Evolutionary conservation across 2,113 vertebrate genomes (phyloP), one percentile per base, ranked within the genome.

Genomic region (Bujurquina vittata): DNA sequence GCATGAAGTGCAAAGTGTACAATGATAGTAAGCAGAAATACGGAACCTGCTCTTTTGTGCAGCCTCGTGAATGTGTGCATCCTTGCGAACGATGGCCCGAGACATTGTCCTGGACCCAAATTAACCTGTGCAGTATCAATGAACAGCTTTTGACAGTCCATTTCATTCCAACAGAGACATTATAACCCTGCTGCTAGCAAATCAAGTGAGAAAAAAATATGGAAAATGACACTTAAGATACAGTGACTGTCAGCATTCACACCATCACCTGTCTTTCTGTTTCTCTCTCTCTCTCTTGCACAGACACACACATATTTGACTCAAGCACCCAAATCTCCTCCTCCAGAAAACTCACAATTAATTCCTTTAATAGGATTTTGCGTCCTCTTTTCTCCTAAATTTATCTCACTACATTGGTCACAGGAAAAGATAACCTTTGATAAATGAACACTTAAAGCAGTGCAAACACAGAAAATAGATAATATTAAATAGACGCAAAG

Each of bases 191-290:
- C 91, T 78, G 84, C 80, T 84, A 81, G 55, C 80, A 57, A 93
- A 89, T 67, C 86, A 89, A 87, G 87, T 72, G 81, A 84, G 89
- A 91, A 56, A 93, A 78, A 93, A 92, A 92, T 72, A 89, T 94
- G 93, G 84, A 93, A 92, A 94, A 83, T 91, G 91, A 87, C 85
- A 93, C 84, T 91, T 91, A 88, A 84, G 72, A 69, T 79, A 61
- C 75, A 91, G 81, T 79, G 91, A 89, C 83, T 83, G 88, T 75
- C 76, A 84, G 74, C 82, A 56, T 89, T 90, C 65, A 81, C 75
- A 59, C 56, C 49, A 49, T 75, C 63, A 52, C 31, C 58, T 20
- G 18, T 77, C 31, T 60, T 17, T 80, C 5, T 72, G 7, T 29
- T 9, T 18, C 46, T 14, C 37, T 26, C 26, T 31, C 29, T 49